Percentiles rank a stretch among this genome's conserved stretches.
These are phyloP conservation scores for Hepsetus odoe DNA, from an alignment of 2,113 vertebrate genomes.

Conservation along the genomic window DNA sequence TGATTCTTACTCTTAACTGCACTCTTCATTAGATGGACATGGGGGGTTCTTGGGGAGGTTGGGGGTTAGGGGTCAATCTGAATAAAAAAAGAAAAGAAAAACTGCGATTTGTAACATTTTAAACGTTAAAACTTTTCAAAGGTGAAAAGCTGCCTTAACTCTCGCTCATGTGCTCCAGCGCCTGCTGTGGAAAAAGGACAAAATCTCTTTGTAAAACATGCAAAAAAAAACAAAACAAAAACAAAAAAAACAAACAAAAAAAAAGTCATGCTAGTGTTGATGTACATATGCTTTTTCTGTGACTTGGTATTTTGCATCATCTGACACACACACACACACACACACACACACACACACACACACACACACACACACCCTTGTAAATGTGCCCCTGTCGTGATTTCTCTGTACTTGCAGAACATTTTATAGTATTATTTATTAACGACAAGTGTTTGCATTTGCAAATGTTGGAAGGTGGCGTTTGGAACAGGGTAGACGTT, in stretches of 20 bases:
- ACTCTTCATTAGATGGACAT: conserved; percentile 48
- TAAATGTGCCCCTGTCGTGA: conserved; percentile 77
- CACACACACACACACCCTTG: conserved; percentile 60
- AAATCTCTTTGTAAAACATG: conserved; percentile 65
- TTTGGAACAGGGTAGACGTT: conserved; percentile 69
- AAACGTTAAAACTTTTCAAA: conserved; percentile 66
- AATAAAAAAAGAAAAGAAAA: conserved; percentile 43
- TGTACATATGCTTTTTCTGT: conserved; percentile 81
- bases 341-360: conserved; percentile 35
- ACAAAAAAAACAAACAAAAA: conserved; percentile 58
- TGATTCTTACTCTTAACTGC: conserved; percentile 53
- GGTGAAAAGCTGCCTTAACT: conserved; percentile 81
- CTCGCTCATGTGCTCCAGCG: conserved; percentile 76
- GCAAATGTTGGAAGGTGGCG: conserved; percentile 69
- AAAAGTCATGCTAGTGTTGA: conserved; percentile 79
- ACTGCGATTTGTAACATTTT: conserved; percentile 59
- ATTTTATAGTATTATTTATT: conserved; percentile 87
- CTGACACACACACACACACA: conserved; percentile 34
- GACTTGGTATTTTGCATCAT: conserved; percentile 75
- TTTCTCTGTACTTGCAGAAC: conserved; percentile 74
- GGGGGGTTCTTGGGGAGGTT: no score
- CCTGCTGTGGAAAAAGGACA: conserved; percentile 61
- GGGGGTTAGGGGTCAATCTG: no score
- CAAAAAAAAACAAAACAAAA: conserved; percentile 68
- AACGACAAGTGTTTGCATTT: conserved; percentile 78